phyloP scores from a whole-genome alignment of 2,888 invertebrate species.

The Sceliomorpha sp. region DNA sequence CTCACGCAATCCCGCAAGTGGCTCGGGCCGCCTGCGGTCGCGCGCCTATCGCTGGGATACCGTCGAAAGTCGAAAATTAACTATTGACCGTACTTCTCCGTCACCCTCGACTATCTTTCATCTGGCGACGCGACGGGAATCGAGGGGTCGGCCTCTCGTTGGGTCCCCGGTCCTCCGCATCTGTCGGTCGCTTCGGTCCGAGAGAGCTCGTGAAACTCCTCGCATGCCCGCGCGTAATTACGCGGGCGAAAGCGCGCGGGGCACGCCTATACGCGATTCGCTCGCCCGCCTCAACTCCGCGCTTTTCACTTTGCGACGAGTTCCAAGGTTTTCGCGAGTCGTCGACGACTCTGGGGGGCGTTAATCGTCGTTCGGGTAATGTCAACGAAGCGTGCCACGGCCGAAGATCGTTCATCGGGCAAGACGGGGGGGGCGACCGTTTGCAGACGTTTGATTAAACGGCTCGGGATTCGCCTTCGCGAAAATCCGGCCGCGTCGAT shows the following conservation, averaged over 20 bases:
- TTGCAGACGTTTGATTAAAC: no score
- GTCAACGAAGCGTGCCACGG: no score
- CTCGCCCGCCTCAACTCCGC: no score
- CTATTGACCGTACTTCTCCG: conserved; percentile 32
- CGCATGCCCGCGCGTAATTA: conserved; percentile 34
- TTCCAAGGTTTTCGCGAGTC: conserved; percentile 11
- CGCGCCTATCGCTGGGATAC: conserved; percentile 20
- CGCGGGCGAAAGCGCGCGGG: conserved; percentile 23
- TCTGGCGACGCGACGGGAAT: conserved; percentile 37
- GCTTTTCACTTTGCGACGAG: conserved; percentile 20
- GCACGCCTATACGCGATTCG: conserved; percentile 11
- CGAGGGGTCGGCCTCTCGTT: conserved; percentile 20
- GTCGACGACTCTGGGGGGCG: conserved; percentile 1
- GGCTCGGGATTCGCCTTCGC: no score
- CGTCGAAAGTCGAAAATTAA: conserved; percentile 54
- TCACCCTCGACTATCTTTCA: conserved; percentile 20
- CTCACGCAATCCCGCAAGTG: conserved; percentile 45
- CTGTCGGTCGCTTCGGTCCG: conserved; percentile 35
- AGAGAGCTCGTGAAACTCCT: no score
- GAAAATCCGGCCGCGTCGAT: conserved; percentile 18
- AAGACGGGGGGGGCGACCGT: no score
- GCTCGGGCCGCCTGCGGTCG: conserved; percentile 20
- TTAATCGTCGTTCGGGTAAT: conserved; percentile 2
- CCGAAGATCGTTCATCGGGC: no score
- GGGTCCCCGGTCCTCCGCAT: no score